Evolutionary conservation across 37 sponge, comb jelly and placozoan genomes (phyloP), one percentile per base, ranked within the genome.

Genomic region (Agelas oroides): DNA sequence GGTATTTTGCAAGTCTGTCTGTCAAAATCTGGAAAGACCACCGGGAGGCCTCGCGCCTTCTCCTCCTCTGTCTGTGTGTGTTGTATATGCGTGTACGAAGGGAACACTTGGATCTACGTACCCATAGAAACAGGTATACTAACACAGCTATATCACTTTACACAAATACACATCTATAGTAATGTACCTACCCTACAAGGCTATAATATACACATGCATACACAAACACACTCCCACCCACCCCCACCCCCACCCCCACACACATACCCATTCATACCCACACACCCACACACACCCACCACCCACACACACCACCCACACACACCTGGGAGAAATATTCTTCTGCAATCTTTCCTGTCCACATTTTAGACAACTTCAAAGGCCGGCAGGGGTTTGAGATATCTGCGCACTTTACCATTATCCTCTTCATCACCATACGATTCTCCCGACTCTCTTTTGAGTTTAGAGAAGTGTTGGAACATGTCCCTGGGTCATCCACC

Each of bases 341-440:
- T 34, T 82, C 67, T 0, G 93, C 63, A 20, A 97, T 94, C 40
- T 92, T 75, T 18, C 63, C 63, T 14, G 97, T 90, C 97, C 97
- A 97, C 16, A 66, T 84, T 46, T 60, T 77, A 40, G 92, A 91
- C 19, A 97, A 76, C 17, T 63, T 37, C 56, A 64, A 54, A 3
- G 87, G 89, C n/a, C 97, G 76, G 18, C 83, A 77, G 27, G 94
- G 89, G 55, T 96, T 96, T 32, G 92, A 84, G 27, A 96, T 91
- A 83, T 96, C 97, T 12, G 97, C 97, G 63, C 90, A 85, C 72
- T 97, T 97, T 38, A 97, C 95, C 1, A 94, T 69, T 40, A 94
- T 89, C 65, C 93, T 84, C 66, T 91, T 88, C 54, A 89, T 82
- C 36, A 84, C 54, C 65, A 65, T 80, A 5, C 87, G 53, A 36